Base-by-base conservation (phyloP, 2,888 invertebrate genomes). In the Cheilosia soror region DNA sequence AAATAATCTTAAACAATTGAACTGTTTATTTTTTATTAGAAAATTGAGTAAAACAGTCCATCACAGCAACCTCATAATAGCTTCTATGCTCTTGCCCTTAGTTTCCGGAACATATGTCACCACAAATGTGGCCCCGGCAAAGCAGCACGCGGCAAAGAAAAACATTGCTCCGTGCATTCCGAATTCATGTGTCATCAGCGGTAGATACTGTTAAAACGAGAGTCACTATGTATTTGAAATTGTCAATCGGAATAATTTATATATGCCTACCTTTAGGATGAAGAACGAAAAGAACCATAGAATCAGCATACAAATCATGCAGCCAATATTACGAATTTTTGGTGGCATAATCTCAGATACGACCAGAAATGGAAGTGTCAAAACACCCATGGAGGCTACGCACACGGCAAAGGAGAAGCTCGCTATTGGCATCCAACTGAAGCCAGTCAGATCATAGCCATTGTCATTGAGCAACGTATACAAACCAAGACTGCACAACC, bases 321-420 rank as follows among this genome's bases (percentile, higher is more conserved):
- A 86, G 6, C 88, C 89, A 25, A 88, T 80, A 77, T 88, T 88
- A 29, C 90, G 89, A n/a, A 91, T 89, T 88, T 90, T 91, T 13
- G 89, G 89, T 2, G 91, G 92, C 88, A 90, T 87, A 60, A 92
- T 89, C 87, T 91, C 91, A 0, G 90, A 88, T 5, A 91, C 81
- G 4, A 92, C 90, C 55, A 92, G 71, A 53, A 91, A 92, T 0
- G 92, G 92, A 20, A 92, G 68, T 0, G 91, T 88, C 69, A 92
- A 31, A 2, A 92, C 72, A 0, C 92, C 92, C 83, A 89, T 89
- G 5, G 90, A 89, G 29, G 90, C 91, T 69, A 91, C 88, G 60
- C 92, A 91, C 5, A 92, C 88, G 62, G 90, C 89, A 37, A 91
- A 90, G 0, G 92, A 91, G 85, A 92, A 92, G 27, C 91, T 90